Base-by-base conservation (phyloP, 2,113 vertebrate species). In the Irena cyanogastra region DNA sequence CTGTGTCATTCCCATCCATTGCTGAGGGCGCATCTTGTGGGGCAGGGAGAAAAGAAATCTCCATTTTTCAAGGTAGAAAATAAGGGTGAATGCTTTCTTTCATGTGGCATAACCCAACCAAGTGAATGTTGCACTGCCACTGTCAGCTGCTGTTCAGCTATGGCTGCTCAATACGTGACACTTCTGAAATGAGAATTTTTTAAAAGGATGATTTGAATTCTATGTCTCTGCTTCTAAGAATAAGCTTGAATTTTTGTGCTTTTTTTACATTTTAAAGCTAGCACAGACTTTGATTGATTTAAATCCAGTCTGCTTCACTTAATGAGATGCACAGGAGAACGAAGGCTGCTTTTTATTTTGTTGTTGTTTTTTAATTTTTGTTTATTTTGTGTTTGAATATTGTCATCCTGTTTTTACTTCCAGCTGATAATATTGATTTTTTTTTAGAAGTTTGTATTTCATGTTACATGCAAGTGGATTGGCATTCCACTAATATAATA, bases 401-500 rank as follows among this genome's bases (percentile, higher is more conserved):
- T 93, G 80, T 84, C 72, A 86, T 89, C 78, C 81, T 96, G 75
- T 94, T 97, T 96, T 66, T 83, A 93, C 81, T 95, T 97, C 87
- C 75, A 96, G 59, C 77, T 97, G 94, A 72, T 94, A 96, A 90
- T 95, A 89, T 5, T 96, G 88, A 44, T 95, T 83, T 59, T 80
- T 77, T 70, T 85, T 57, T 22, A 63, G 10, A 81, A 64, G 31
- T 93, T 95, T 87, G 7, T 87, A 82, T 96, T 91, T 93, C 84
- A 45, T 86, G 42, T 95, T 96, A 60, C 28, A 60, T 85, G 65
- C 74, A 95, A 85, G 68, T 87, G 82, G 93, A 54, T 94, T 96
- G 97, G 90, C 69, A 33, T 69, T 72, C 41, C 3, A 0, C 89
- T 88, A 56, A 72, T 77, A 83, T 89, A 88, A 78, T 83, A 78